Evolutionary conservation across 92 coral and sea anemone genomes (phyloP), one percentile per base, ranked within the genome.

Genomic region (Porites divaricata): DNA sequence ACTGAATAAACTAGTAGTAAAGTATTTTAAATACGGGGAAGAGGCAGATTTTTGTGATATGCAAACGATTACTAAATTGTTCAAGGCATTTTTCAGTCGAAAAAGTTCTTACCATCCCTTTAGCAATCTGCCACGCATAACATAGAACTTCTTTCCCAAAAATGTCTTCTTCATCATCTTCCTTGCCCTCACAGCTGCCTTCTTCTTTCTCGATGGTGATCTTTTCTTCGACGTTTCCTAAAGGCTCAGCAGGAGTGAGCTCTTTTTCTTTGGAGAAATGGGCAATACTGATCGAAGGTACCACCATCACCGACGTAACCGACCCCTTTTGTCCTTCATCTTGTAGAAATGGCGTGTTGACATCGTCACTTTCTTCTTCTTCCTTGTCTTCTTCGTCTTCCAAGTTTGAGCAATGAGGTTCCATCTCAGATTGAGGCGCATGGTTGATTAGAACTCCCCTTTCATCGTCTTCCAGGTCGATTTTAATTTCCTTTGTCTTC

Each of bases 111-210:
- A 92, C 95, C 95, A 92, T 92, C 19, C 95, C 95, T 26, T 87
- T 88, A 2, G 93, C 78, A 49, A 92, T 88, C 76, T 92, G 95
- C 95, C 95, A 92, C 14, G 93, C 93, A 66, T 87, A 90, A 13
- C 91, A 90, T 74, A 92, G 87, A 49, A 92, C 49, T 58, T 92
- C 95, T 12, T 93, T 89, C 22, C 90, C 63, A 22, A 93, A 86
- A 8, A 70, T 68, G 28, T 59, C 74, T 11, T 83, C 88, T 54
- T 79, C 88, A 1, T 89, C 90, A 6, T 75, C 87, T 4, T 79
- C 87, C 10, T 79, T 89, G 8, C 59, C 85, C 1, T 68, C 88
- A 19, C 68, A 63, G 66, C 66, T 49, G 9, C 54, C 72, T 41
- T 72, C 74, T n/a, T 19, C 76, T 7, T 24, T 8, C 41, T 11